Base-by-base conservation (phyloP, 2,888 invertebrate genomes). In the Nomada hirtipes region DNA sequence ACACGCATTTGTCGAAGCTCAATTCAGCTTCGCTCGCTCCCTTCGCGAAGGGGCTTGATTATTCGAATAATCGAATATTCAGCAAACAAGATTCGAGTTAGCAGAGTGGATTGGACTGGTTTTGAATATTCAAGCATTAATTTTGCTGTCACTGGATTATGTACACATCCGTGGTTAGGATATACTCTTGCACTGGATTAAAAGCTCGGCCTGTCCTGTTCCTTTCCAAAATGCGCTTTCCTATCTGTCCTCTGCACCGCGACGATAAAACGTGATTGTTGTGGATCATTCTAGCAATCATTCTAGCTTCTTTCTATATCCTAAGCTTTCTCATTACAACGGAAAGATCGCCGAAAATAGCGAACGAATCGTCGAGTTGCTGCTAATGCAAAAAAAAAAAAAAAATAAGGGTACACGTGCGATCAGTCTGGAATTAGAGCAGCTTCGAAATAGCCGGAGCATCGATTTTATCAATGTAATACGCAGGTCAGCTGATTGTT, bases 61-160 rank as follows among this genome's bases (percentile, higher is more conserved):
- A 71, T 61, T 52, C 70, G 70, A 15, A 36, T 71, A 61, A 71
- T 71, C 70, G 70, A 71, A 71, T 71, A 61, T 71, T 71, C 70
- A 71, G 70, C 18, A 42, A 71, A 71, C 70, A 20, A 20, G 70
- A 60, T 47, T 23, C 60, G 50, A 70, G 59, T 36, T n/a, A 60
- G 59, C 44, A 9, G 60, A 71, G 29, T 52, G 47, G 50, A 71
- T 71, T n/a, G 23, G 20, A 20, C 26, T 26, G 26, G 70, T 71
- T 70, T 71, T 71, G 70, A 71, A 71, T 71, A 71, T 71, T 71
- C 70, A 71, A 52, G 70, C 29, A 36, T 71, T 71, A 60, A 71
- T 71, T 71, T 52, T 18, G 15, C 60, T 52, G 60, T 36, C 50
- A 13, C 18, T 11, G 70, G 70, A 70, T 70, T 60, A 70, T 47